Percentiles rank a stretch among this genome's conserved stretches.
Evolutionary conservation across 2,797 vertebrate genomes (phyloP).

Genomic region (Petrocephalus schoutedeni): DNA sequence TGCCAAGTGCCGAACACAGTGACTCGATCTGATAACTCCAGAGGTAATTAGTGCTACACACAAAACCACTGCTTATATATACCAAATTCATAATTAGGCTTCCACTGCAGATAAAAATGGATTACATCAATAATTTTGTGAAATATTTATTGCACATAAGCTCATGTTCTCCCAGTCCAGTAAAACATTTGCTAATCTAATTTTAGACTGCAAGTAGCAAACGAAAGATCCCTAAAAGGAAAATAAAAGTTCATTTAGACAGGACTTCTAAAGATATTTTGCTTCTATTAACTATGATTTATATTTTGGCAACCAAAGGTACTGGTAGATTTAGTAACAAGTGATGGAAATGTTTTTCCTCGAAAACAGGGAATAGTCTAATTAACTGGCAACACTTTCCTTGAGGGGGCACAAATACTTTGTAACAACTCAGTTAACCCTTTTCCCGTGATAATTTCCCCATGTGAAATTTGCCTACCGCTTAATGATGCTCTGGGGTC

Average conservation of each 20-base stretch:
- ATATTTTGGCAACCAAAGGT: neutral
- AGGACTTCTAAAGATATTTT: neutral
- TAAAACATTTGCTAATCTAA: neutral
- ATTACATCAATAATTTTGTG: neutral
- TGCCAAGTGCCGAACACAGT: neutral
- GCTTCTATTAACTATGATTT: neutral
- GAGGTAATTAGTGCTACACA: neutral
- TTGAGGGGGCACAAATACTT: no score
- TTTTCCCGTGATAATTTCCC: no score
- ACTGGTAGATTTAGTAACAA: neutral
- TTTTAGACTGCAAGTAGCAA: neutral
- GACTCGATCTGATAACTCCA: neutral
- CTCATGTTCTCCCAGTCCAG: neutral
- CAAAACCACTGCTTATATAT: neutral
- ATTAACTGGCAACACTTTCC: neutral
- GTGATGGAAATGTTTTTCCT: neutral
- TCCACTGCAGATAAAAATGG: neutral
- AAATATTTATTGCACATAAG: constrained; percentile 2
- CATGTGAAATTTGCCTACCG: no score
- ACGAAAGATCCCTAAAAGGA: neutral
- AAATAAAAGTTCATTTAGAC: neutral
- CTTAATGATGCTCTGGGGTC: no score
- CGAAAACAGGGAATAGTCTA: neutral
- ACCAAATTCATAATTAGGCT: neutral
- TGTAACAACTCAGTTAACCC: no score